Evolutionary conservation across 2,113 vertebrate species (phyloP), one percentile per base, ranked within the genome.

Genomic region (Psilopsiagon aymara): DNA sequence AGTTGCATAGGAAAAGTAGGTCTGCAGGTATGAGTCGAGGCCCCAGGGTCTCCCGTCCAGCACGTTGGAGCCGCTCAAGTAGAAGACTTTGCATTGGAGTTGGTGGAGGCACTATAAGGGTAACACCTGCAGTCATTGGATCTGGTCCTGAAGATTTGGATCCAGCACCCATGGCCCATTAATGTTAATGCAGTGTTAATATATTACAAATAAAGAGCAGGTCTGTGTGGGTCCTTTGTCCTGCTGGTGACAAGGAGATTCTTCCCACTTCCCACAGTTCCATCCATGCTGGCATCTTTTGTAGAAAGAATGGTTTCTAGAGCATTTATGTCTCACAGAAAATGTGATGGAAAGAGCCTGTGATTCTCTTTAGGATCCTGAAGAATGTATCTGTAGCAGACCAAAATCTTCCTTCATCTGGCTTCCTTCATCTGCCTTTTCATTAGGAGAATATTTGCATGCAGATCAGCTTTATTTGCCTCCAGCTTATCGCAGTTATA

Each of bases 111-210:
- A 89, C 69, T 55, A 4, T 57, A 60, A 27, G 46, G 55, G 66
- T 46, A 95, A 89, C 19, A 24, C 77, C 81, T 86, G 70, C 1
- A 9, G 51, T 18, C 12, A 0, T 4, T 92, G 84, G 77, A 81
- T 37, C 37, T 89, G 69, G 6, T 67, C 64, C 93, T 92, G 69
- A 59, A 51, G 37, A 69, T 74, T 88, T 95, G 96, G 81, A 81
- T 92, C 15, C 28, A 67, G 77, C 46, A 86, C 28, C 20, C 0
- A 0, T 27, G 41, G 68, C 43, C 41, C 69, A 67, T 75, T 70
- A 63, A 46, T 3, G 9, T 67, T 92, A 52, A 77, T 2, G 2
- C 71, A 67, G 63, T 49, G 68, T 23, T 25, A 62, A 88, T 49
- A 31, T 10, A 52, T 44, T 37, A 41, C 28, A 83, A 52, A 59